phyloP scores from a whole-genome alignment of 2,113 vertebrate genomes.

The Mobula hypostoma region DNA sequence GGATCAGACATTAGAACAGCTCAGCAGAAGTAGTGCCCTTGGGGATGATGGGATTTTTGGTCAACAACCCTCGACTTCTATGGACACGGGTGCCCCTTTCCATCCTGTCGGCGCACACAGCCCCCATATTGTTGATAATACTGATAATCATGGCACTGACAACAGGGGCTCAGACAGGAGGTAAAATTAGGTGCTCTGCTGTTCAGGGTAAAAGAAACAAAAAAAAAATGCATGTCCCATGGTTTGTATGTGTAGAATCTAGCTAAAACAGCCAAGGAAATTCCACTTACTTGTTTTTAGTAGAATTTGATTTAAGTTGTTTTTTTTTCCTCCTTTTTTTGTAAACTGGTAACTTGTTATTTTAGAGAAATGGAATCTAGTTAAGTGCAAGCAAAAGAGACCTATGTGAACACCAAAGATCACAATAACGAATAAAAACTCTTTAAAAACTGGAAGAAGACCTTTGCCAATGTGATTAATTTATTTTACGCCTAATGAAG shows the following conservation, averaged over 20 bases:
- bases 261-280: conserved; percentile 37
- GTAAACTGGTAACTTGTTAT: conserved; percentile 37
- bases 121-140: conserved; percentile 24
- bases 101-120: conserved; percentile 43
- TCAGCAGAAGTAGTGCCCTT: neutral
- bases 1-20: conserved; percentile 20
- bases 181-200: conserved; percentile 32
- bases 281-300: conserved; percentile 37
- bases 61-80: conserved; percentile 35
- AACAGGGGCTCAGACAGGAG: conserved; percentile 35
- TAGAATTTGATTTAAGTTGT: conserved; percentile 36
- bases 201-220: conserved; percentile 30
- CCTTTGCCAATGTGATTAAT: conserved; percentile 27
- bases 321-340: conserved; percentile 19
- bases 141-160: conserved; percentile 38
- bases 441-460: conserved; percentile 33
- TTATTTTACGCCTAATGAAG: conserved; percentile 5
- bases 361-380: conserved; percentile 37
- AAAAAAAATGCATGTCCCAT: conserved; percentile 36
- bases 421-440: conserved; percentile 38
- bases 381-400: conserved; percentile 10
- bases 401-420: conserved; percentile 37
- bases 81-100: conserved; percentile 50
- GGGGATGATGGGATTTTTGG: conserved; percentile 25
- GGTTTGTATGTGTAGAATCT: conserved; percentile 37